phyloP scores from a whole-genome alignment of 2,797 vertebrate species.

The Sebastolobus altivelis region DNA sequence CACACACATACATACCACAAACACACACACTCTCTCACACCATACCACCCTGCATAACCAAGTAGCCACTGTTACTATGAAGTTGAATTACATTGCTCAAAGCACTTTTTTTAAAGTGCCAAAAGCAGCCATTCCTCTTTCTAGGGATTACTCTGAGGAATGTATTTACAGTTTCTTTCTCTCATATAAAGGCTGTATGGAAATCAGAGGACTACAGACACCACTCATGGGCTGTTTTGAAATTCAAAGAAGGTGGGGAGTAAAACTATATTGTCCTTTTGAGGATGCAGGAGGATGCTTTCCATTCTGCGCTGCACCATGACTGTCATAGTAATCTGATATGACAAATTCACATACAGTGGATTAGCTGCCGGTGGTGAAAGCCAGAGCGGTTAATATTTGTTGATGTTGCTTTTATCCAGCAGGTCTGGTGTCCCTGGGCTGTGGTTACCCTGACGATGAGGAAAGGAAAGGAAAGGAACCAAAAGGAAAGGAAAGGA shows the following conservation, averaged over 20 bases:
- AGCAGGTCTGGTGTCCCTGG: slow-evolving; percentile 94
- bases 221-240: slow-evolving; percentile 97
- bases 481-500: slow-evolving; percentile 77
- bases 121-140: slow-evolving; percentile 89
- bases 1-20: slow-evolving; percentile 40
- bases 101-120: slow-evolving; percentile 89
- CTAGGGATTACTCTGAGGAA: slow-evolving; percentile 97
- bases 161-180: slow-evolving; percentile 95
- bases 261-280: slow-evolving; percentile 97
- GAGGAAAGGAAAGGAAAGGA: slow-evolving; percentile 87
- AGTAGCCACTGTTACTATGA: slow-evolving; percentile 93
- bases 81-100: slow-evolving; percentile 98
- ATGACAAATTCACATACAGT: slow-evolving; percentile 99
- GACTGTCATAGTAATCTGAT: slow-evolving; percentile 99
- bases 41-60: slow-evolving; percentile 90
- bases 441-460: slow-evolving; percentile 97
- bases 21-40: slow-evolving; percentile 43
- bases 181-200: slow-evolving; percentile 97
- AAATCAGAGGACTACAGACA: slow-evolving; percentile 98
- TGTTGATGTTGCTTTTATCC: slow-evolving; percentile 99
- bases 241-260: slow-evolving; percentile 93
- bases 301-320: slow-evolving; percentile 95
- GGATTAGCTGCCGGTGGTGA: slow-evolving; percentile 98
- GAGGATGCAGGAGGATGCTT: slow-evolving; percentile 92
- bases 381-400: slow-evolving; percentile 99